Evolutionary conservation across 2,888 invertebrate genomes (phyloP), one percentile per base, ranked within the genome.

Genomic region (Pelosia muscerda): DNA sequence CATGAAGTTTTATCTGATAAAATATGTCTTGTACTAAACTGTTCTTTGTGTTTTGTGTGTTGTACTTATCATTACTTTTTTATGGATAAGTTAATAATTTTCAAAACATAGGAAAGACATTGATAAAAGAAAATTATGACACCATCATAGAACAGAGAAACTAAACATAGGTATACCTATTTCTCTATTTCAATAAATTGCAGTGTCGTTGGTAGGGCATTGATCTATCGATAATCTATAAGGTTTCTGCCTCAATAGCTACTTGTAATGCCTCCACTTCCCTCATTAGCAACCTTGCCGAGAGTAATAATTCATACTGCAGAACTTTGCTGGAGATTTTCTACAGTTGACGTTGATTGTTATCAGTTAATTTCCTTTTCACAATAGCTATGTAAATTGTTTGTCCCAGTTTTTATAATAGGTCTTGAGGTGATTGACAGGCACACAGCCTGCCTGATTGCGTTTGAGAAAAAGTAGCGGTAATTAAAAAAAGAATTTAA

Each of bases 211-310:
- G 11, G 11, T 58, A 67, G 72, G 73, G 68, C 77, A 60, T 79
- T 73, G 78, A 78, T 81, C 78, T 72, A 82, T 83, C 71, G 75
- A 68, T 72, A 76, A 76, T 76, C 75, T 79, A 75, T 81, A 76
- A 72, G 63, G 73, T 62, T 72, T 71, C 66, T 68, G 71, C 54
- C 53, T 53, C 63, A 58, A 68, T 60, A 69, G 66, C 73, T 69
- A 73, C 73, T 75, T 71, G 71, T 79, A 62, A 75, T 67, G 68
- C 64, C 68, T 62, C 69, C 64, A 69, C 67, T 75, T 74, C 66
- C 73, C 72, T 77, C 78, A 79, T 81, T 81, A 84, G 75, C 59
- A 64, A 63, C 65, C 73, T 61, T 63, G 58, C 62, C 68, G 66
- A 66, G 66, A 59, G 60, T 60, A 73, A 66, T 78, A 68, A 74